Base-by-base conservation (phyloP, 2,888 invertebrate species). In the Phymatocera aterrima region DNA sequence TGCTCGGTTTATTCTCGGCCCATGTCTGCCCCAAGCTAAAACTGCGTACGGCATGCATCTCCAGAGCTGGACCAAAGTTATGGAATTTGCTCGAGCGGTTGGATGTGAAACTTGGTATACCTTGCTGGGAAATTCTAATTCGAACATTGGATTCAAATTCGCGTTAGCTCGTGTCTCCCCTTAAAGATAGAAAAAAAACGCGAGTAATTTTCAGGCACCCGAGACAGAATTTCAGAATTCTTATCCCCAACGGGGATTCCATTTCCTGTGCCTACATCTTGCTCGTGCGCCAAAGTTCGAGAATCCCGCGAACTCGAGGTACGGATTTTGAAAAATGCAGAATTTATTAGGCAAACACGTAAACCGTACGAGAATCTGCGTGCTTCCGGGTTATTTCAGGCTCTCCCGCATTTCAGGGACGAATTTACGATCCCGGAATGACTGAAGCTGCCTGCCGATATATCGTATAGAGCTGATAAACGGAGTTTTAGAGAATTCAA, bases 71-170 rank as follows among this genome's bases (percentile, higher is more conserved):
- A 75, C 75, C 40, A 54, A 60, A 75, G 75, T 75, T 60, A 75
- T n/a, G 74, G 34, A 21, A 70, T 51, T 15, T 28, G 57, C 12
- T 15, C 4, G 57, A 57, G 57, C 57, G 21, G 28, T 4, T 1
- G 57, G 12, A 18, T 18, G 40, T 40, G 40, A 8, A 60, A 75
- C 21, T 57, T 31, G 24, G 8, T n/a, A 31, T 51, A 48, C 21
- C n/a, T 4, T 60, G 28, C 15, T 60, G 40, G 60, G 21, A 57
- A 57, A 75, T 75, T 75, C 57, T 57, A 40, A 75, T 75, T 75
- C 60, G 60, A 75, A 75, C 57, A 75, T 75, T 75, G 57, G n/a
- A 75, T 75, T 40, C 21, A n/a, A 57, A 54, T 75, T 75, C 18
- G 18, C 54, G 15, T 34, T 28, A 57, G 28, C 31, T 31, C 51